Percentiles rank a stretch among this genome's conserved stretches.
Conservation (phyloP, 1,140 invertebrate genomes). For the Carposina sasakii region DNA sequence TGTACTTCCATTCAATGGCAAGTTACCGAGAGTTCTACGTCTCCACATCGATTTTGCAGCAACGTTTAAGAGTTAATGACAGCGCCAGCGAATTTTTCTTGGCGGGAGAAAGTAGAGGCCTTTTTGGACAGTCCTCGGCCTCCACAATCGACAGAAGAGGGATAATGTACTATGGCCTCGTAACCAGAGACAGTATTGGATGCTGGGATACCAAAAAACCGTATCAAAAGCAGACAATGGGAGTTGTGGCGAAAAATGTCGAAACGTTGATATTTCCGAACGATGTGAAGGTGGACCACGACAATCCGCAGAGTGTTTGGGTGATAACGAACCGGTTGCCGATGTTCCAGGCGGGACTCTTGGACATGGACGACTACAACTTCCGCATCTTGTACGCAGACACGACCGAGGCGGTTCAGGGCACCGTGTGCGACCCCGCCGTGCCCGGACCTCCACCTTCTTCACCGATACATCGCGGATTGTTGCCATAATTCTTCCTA, state of each 20-base stretch:
- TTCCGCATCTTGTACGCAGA: conserved; percentile 80
- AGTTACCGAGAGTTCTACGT: conserved; percentile 84
- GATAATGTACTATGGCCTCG: conserved; percentile 85
- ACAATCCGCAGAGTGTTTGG: conserved; percentile 80
- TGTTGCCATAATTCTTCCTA: conserved; percentile 16
- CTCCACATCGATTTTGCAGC: conserved; percentile 75
- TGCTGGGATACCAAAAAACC: conserved; percentile 86
- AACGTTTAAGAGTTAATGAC: conserved; percentile 72
- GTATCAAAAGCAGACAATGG: conserved; percentile 76
- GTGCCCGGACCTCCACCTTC: too few species aligned
- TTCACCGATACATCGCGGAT: conserved; percentile 11
- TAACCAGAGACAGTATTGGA: conserved; percentile 80
- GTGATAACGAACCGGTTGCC: conserved; percentile 82
- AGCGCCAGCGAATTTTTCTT: conserved; percentile 75
- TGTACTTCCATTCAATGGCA: conserved; percentile 87
- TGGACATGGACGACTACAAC: conserved; percentile 79
- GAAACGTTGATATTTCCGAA: conserved; percentile 83
- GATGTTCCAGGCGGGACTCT: conserved; percentile 75
- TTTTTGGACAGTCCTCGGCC: conserved; percentile 79
- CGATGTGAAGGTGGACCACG: conserved; percentile 83
- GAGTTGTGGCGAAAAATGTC: conserved; percentile 74
- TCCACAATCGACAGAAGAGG: conserved; percentile 80
- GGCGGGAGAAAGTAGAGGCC: conserved; percentile 76
- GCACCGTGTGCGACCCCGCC: conserved; percentile 81
- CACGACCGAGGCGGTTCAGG: conserved; percentile 74